A percentile compares a stretch with the other conserved stretches of the same genome.
phyloP scores from a whole-genome alignment of 2,888 invertebrate species.

The Busseola fusca region DNA sequence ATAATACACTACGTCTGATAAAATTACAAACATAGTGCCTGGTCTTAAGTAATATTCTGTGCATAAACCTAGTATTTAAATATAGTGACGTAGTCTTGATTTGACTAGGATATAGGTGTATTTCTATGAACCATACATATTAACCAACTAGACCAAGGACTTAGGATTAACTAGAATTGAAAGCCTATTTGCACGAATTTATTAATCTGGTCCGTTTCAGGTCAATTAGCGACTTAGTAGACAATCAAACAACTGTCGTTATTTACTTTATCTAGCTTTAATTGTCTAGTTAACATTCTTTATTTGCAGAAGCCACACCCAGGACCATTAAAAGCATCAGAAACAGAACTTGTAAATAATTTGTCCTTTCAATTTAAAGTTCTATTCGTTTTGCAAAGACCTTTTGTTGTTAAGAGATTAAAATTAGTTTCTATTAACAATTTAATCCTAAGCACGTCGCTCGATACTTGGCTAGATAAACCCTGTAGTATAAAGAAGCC shows the following conservation, averaged over 20 bases:
- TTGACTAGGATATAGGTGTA: constrained; percentile 10
- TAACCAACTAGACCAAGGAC: constrained; percentile 35
- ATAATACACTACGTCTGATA: constrained; percentile 12
- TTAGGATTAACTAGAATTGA: constrained; percentile 16
- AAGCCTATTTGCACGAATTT: constrained; percentile 34
- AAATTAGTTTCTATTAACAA: constrained; percentile 27
- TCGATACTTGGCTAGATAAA: constrained; percentile 25
- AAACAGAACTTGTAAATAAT: background rate
- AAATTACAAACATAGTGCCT: background rate
- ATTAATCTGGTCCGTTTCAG: constrained; percentile 30
- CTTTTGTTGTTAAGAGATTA: constrained; percentile 7
- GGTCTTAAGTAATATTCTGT: constrained; percentile 16
- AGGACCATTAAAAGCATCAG: background rate
- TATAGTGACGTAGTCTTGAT: constrained; percentile 9
- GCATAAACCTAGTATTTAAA: constrained; percentile 23
- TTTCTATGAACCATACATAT: constrained; percentile 24
- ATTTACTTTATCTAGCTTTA: constrained; percentile 24
- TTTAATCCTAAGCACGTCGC: constrained; percentile 35
- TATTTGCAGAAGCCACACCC: background rate
- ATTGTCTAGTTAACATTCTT: constrained; percentile 11
- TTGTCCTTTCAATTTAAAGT: constrained; percentile 14
- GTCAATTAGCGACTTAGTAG: constrained; percentile 16
- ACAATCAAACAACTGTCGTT: constrained; percentile 33
- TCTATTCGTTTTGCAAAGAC: constrained; percentile 6
- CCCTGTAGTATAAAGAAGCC: constrained; percentile 52